Percentiles rank a stretch among this genome's conserved stretches.
phyloP scores from a whole-genome alignment of 2,888 invertebrate species.

The Galerucella pusilla region DNA sequence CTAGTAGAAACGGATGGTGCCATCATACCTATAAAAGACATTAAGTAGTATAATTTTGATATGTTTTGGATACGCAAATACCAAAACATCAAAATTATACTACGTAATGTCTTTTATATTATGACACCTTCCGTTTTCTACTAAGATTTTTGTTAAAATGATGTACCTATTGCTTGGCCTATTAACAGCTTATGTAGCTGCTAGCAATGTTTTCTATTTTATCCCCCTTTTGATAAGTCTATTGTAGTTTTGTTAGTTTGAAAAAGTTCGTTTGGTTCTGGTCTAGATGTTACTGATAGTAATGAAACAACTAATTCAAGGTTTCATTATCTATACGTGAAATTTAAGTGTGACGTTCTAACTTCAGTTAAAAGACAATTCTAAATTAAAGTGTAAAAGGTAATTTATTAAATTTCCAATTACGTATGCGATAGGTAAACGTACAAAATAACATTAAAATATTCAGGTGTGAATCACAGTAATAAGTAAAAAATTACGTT shows the following conservation, averaged over 20 bases:
- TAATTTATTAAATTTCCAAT: not conserved
- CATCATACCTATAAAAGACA: no score
- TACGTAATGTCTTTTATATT: no score
- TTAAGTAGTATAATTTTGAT: no score
- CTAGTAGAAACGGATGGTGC: no score
- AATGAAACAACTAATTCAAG: not conserved
- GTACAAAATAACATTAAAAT: not conserved
- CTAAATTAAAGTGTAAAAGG: not conserved
- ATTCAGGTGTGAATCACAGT: no score
- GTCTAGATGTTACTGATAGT: not conserved
- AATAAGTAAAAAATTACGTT: no score
- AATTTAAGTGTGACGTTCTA: not conserved
- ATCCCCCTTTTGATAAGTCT: conserved; percentile 18
- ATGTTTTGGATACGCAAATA: no score
- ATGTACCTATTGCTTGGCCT: no score
- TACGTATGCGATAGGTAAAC: not conserved
- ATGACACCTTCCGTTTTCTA: no score
- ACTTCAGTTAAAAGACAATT: not conserved
- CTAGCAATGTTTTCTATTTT: conserved; percentile 14
- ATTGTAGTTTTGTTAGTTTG: conserved; percentile 9
- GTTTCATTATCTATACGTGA: not conserved
- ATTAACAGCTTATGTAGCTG: conserved; percentile 16
- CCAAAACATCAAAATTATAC: no score
- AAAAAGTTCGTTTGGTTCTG: conserved; percentile 18
- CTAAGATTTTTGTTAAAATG: no score